Evolutionary conservation across 2,888 invertebrate genomes (phyloP).

Genomic region (Drosophila melanocephala): DNA sequence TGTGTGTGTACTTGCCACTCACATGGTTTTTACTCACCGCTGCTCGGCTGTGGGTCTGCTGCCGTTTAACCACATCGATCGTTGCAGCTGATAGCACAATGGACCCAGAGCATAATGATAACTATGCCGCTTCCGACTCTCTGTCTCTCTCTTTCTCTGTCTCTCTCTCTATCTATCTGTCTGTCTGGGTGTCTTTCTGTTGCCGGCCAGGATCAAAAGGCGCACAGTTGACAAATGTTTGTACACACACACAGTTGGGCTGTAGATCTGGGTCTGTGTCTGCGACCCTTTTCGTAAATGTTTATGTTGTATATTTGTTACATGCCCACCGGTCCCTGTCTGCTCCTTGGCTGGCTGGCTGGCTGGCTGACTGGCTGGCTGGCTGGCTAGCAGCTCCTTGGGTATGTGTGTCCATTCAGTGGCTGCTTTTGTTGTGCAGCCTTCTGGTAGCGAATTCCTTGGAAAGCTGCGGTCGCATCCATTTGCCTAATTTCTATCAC

Average conservation of each 20-base stretch:
- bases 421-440: constrained; percentile 48
- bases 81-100: constrained; percentile 78
- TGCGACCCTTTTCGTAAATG: constrained; percentile 72
- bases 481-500: constrained; percentile 76
- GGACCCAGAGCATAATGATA: constrained; percentile 68
- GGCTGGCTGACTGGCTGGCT: constrained; percentile 3
- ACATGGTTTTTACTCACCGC: constrained; percentile 6
- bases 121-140: constrained; percentile 76
- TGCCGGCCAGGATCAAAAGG: constrained; percentile 80
- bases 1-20: background rate
- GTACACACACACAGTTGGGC: constrained; percentile 53
- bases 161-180: constrained; percentile 30
- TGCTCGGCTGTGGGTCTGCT: constrained; percentile 25
- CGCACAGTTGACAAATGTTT: constrained; percentile 79
- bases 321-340: constrained; percentile 63
- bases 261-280: constrained; percentile 42
- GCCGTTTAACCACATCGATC: constrained; percentile 75
- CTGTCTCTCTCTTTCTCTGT: constrained; percentile 25
- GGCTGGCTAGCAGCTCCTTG: constrained; percentile 31
- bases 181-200: constrained; percentile 25
- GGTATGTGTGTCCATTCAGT: constrained; percentile 48
- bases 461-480: constrained; percentile 65
- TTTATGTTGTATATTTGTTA: constrained; percentile 66
- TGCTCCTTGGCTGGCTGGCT: constrained; percentile 30
- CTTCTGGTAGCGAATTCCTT: constrained; percentile 72